Base-by-base conservation (phyloP, 2,113 vertebrate genomes). In the Hirundichthys speculiger region DNA sequence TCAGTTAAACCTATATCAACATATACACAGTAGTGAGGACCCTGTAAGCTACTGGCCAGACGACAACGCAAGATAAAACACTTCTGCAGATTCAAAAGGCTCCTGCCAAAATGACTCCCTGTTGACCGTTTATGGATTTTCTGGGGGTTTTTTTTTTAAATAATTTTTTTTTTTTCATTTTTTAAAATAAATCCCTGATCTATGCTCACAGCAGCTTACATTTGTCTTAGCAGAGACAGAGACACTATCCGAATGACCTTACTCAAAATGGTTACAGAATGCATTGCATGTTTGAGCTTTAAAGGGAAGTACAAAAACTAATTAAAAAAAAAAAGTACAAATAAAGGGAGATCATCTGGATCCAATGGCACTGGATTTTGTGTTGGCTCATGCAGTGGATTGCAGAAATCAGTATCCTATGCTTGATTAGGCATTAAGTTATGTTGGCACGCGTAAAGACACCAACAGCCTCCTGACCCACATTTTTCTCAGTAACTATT, bases 11-110 rank as follows among this genome's bases (percentile, higher is more conserved):
- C 91, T 94, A 93, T 88, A 88, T 90, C 21, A 73, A 85, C 88
- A 92, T 94, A 90, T 92, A 94, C 92, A 94, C 91, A 94, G 83
- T 84, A 86, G 63, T 85, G 77, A 88, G 80, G 76, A 86, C 87
- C 83, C 85, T 89, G 89, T 86, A 67, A 89, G 86, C 89, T 91
- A 93, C 89, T 92, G 91, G 86, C 91, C 92, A 84, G 83, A 85
- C 82, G 64, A 80, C 66, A 71, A 84, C 49, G 68, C 54, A 75
- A 67, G 60, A 86, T 64, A 79, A 86, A 90, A 86, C 63, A 77
- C 40, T 70, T 77, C 80, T 82, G 73, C 62, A 67, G 42, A 56
- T 79, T 80, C 49, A 77, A 82, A 81, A 82, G 30, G 59, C 82
- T 86, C 72, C 67, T 85, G 86, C 75, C 79, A 76, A 86, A 90